Conservation (phyloP, 92 coral and sea anemone species). For the Bergia sp. region DNA sequence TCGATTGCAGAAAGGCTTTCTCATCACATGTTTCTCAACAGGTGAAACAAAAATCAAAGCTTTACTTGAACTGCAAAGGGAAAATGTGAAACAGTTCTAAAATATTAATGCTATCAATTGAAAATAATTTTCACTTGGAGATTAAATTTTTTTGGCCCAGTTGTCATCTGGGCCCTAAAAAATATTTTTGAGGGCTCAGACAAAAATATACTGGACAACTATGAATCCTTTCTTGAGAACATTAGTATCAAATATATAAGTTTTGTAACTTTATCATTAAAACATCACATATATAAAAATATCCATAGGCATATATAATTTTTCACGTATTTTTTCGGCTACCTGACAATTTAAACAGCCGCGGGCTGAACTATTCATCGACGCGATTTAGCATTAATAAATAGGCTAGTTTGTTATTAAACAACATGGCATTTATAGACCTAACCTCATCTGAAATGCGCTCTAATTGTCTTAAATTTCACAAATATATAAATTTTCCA, state of each 20-base stretch:
- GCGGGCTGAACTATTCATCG: not conserved
- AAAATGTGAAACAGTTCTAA: not conserved
- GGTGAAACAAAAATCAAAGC: not conserved
- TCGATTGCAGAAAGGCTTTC: not conserved
- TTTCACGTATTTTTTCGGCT: no score
- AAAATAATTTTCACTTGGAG: not conserved
- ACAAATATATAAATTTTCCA: constrained; percentile 5
- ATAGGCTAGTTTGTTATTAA: not conserved
- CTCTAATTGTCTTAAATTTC: constrained; percentile 3
- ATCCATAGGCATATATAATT: no score
- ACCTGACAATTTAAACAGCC: not conserved
- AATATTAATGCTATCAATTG: not conserved
- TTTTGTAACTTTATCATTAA: no score
- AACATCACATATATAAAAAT: no score
- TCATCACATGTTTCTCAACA: not conserved
- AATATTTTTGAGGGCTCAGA: no score
- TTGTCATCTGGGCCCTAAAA: no score
- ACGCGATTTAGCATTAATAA: not conserved
- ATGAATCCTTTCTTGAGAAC: no score
- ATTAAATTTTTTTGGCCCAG: no score
- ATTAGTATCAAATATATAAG: no score
- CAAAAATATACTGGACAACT: no score
- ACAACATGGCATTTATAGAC: not conserved
- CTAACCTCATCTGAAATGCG: constrained; percentile 7
- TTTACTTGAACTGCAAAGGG: not conserved